Base-by-base conservation (phyloP, 1,140 invertebrate species). In the Heliconius melpomene region DNA sequence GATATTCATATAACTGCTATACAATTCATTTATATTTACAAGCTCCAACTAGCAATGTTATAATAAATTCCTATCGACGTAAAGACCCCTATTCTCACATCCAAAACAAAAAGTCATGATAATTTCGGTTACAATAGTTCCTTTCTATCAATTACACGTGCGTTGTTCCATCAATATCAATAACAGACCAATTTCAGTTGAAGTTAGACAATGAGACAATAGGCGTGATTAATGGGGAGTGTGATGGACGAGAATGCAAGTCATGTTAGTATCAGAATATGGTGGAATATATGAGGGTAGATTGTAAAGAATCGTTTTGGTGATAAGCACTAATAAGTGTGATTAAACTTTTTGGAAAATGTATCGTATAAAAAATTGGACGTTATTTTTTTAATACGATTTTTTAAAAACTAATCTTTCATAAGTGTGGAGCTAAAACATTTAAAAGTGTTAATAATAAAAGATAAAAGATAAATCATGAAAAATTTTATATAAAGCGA, bases 111-210 rank as follows among this genome's bases (percentile, higher is more conserved):
- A 11, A 46, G 66, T 38, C 20, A 23, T 26, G 26, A 70, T 57
- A 23, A 40, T 29, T 66, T 16, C 26, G 3, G 11, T 66, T 23
- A 29, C 60, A 66, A 66, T 66, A 66, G 60, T 66, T 66, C 60
- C 60, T n/a, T 60, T 60, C 54, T 72, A 38, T 72, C 32, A 20
- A 72, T 72, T 38, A 38, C 72, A 72, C 32, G 32, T 36, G 38
- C 29, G 11, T 26, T 2, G 26, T 3, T 66, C 50, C 74, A 82
- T 84, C 71, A 77, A 84, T 84, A 84, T 80, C 83, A 78, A 80
- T 84, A 79, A 74, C 70, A 79, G 71, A 70, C 72, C 54, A 79
- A 72, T 66, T 66, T 66, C 23, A 66, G 60, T 66, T 66, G 60
- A 66, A 66, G 60, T 66, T 66, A 66, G 60, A 52, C 40, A 72